A percentile compares a stretch with the other conserved stretches of the same genome.
phyloP scores from a whole-genome alignment of 2,797 vertebrate genomes.

The Melanotaenia nigrans region DNA sequence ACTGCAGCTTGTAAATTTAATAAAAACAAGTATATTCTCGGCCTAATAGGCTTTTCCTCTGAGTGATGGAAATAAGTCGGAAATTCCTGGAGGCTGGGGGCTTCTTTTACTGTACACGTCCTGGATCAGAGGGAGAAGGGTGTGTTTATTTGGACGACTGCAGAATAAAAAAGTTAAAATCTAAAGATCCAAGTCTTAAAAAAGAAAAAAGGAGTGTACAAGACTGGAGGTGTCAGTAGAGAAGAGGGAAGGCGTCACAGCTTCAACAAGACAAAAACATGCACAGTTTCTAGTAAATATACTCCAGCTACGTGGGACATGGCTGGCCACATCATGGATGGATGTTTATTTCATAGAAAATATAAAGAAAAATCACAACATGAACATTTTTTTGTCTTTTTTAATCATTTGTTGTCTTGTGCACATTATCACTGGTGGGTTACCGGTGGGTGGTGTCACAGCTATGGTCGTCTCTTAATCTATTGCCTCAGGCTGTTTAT shows the following conservation, averaged over 20 bases:
- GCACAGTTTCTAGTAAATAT: slow-evolving; percentile 88
- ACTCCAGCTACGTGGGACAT: slow-evolving; percentile 88
- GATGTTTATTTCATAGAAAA: slow-evolving; percentile 38
- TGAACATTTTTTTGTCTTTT: not conserved
- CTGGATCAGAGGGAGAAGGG: slow-evolving; percentile 5
- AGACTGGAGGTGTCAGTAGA: slow-evolving; percentile 35
- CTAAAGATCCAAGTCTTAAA: slow-evolving; percentile 20
- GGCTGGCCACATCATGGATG: slow-evolving; percentile 81
- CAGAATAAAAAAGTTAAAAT: slow-evolving; percentile 39
- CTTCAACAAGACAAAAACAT: slow-evolving; percentile 92
- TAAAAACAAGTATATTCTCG: no score
- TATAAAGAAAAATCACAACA: slow-evolving; percentile 50
- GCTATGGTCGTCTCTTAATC: slow-evolving; percentile 85
- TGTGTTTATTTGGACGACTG: slow-evolving; percentile 6
- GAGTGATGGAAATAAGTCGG: not conserved
- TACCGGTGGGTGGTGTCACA: slow-evolving; percentile 84
- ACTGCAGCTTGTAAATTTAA: no score
- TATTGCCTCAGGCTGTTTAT: slow-evolving; percentile 86
- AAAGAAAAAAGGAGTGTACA: slow-evolving; percentile 24
- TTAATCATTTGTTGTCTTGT: slow-evolving; percentile 45
- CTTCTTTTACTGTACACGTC: slow-evolving; percentile 19
- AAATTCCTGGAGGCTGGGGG: not conserved
- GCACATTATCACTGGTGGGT: slow-evolving; percentile 53
- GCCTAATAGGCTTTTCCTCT: no score
- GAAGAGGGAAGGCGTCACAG: slow-evolving; percentile 74